These are phyloP conservation scores for Shargacucullia verbasci DNA, from an alignment of 2,888 invertebrate species.

Conservation along the genomic window DNA sequence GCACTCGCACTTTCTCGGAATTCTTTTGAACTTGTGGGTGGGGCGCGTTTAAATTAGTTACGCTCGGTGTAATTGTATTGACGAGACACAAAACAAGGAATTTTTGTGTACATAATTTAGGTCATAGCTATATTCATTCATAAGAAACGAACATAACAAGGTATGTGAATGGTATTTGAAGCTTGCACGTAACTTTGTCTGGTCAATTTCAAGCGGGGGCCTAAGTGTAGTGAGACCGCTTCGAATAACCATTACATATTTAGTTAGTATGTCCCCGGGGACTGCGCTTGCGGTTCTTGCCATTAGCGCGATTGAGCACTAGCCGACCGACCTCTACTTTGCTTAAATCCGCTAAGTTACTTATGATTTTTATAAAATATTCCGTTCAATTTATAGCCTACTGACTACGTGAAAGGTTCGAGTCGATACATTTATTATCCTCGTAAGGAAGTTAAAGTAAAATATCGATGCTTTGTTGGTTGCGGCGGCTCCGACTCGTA, in stretches of 20 bases:
- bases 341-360: slow-evolving; percentile 55
- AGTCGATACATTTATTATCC: slow-evolving; percentile 52
- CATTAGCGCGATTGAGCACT: slow-evolving; percentile 85
- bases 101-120: slow-evolving; percentile 13
- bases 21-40: slow-evolving; percentile 73
- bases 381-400: slow-evolving; percentile 34
- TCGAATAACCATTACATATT: slow-evolving; percentile 84
- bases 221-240: slow-evolving; percentile 75
- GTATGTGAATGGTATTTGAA: slow-evolving; percentile 44
- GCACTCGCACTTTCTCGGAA: slow-evolving; percentile 80
- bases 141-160: slow-evolving; percentile 22
- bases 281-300: slow-evolving; percentile 84
- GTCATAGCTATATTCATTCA: neutral
- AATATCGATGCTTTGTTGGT: slow-evolving; percentile 81
- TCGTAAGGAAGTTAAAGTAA: slow-evolving; percentile 71
- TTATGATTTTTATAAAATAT: slow-evolving; percentile 53
- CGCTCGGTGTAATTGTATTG: slow-evolving; percentile 38
- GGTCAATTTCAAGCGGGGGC: slow-evolving; percentile 72
- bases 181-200: slow-evolving; percentile 66
- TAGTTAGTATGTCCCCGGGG: slow-evolving; percentile 81
- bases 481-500: slow-evolving; percentile 82
- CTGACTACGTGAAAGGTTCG: slow-evolving; percentile 44
- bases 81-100: slow-evolving; percentile 43
- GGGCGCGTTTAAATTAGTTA: slow-evolving; percentile 42
- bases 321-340: slow-evolving; percentile 61